Evolutionary conservation across 2,797 vertebrate genomes (phyloP).

Genomic region (Chelon labrosus): DNA sequence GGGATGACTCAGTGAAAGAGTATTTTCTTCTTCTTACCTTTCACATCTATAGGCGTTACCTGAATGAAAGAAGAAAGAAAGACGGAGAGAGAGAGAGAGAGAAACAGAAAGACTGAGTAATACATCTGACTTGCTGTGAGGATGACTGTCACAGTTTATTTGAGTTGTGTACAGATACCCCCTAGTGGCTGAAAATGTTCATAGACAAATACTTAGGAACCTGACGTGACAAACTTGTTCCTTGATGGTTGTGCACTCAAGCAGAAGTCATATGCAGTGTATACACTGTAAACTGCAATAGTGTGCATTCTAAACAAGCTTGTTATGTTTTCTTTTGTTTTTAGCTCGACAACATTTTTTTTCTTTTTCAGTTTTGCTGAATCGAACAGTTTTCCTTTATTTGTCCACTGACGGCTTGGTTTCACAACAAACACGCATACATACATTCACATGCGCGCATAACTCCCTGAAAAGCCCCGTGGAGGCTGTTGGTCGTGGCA

Average conservation of each 20-base stretch:
- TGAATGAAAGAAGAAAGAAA: slow-evolving; percentile 1
- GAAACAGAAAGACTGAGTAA: slow-evolving; percentile 11
- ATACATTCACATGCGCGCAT: slow-evolving; percentile 18
- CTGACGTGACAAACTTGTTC: slow-evolving; percentile 9
- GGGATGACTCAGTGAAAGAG: slow-evolving; percentile 60
- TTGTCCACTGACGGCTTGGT: slow-evolving; percentile 24
- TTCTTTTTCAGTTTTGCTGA: neutral
- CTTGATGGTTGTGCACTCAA: neutral
- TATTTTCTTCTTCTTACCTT: slow-evolving; percentile 33
- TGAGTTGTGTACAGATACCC: slow-evolving; percentile 75
- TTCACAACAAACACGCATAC: slow-evolving; percentile 22
- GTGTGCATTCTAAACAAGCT: slow-evolving; percentile 37
- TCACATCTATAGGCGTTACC: slow-evolving; percentile 37
- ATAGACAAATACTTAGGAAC: neutral
- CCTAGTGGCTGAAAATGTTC: slow-evolving; percentile 69
- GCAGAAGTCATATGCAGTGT: slow-evolving; percentile 12
- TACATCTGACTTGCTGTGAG: slow-evolving; percentile 26
- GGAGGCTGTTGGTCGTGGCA: slow-evolving; percentile 78
- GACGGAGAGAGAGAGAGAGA: neutral
- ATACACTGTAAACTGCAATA: slow-evolving; percentile 35
- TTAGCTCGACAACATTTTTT: neutral
- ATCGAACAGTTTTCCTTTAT: slow-evolving; percentile 11
- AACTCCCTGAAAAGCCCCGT: slow-evolving; percentile 59
- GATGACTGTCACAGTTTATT: slow-evolving; percentile 51
- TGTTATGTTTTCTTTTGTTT: slow-evolving; percentile 21